Percentiles rank a stretch among this genome's conserved stretches.
Conservation (phyloP, 2,797 vertebrate genomes). For the Urocyon cinereoargenteus region DNA sequence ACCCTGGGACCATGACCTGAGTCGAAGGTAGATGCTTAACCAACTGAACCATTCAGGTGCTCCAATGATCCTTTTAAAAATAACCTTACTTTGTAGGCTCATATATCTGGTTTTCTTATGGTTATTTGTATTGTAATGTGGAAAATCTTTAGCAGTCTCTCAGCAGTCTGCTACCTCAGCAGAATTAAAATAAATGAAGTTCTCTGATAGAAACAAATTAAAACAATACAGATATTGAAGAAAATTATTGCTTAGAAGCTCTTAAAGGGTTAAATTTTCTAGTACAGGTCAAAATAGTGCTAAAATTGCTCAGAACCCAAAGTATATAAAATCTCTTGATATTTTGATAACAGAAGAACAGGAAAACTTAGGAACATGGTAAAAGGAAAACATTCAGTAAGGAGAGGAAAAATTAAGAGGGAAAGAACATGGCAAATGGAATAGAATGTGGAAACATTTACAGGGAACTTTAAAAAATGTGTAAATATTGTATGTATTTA, state of each 20-base stretch:
- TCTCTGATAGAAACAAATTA: background rate
- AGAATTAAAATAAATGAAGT: slow-evolving; percentile 7
- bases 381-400: background rate
- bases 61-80: background rate
- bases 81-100: background rate
- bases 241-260: background rate
- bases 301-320: background rate
- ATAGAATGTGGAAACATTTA: background rate
- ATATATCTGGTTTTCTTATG: background rate
- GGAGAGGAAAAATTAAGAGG: background rate
- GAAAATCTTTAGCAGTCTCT: background rate
- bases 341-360: background rate
- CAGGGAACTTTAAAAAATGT: background rate
- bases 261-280: background rate
- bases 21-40: no score
- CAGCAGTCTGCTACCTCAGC: background rate
- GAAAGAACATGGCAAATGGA: background rate
- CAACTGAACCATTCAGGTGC: no score
- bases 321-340: background rate
- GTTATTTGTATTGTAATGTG: background rate
- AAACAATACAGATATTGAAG: background rate
- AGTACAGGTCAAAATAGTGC: background rate
- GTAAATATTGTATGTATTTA: background rate
- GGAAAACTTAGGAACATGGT: background rate
- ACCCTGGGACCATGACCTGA: no score